Percentiles rank a stretch among this genome's conserved stretches.
Conservation (phyloP, 2,113 vertebrate species). For the Cettia cetti region DNA sequence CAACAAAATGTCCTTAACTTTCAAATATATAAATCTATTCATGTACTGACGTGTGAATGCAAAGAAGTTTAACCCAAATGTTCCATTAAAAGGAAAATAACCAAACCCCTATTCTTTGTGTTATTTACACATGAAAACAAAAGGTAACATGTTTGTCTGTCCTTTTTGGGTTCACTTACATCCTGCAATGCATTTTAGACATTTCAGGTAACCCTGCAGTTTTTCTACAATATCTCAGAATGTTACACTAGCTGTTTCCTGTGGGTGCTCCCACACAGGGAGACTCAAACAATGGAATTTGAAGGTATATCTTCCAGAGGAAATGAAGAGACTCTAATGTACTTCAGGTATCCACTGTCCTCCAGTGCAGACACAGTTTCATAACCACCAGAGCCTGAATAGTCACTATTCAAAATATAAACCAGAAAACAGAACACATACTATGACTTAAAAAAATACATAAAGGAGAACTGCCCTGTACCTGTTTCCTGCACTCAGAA, state of each 20-base stretch:
- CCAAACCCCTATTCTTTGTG: not conserved
- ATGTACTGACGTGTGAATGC: not conserved
- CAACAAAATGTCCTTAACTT: not conserved
- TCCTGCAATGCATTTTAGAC: not conserved
- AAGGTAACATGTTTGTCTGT: not conserved
- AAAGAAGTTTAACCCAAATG: not conserved
- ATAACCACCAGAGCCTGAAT: conserved; percentile 25
- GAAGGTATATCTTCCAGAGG: not conserved
- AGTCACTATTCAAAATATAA: conserved; percentile 52
- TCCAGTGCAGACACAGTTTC: conserved; percentile 30
- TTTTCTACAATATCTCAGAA: not conserved
- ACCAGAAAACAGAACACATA: conserved; percentile 3
- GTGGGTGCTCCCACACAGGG: not conserved
- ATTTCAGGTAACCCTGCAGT: not conserved
- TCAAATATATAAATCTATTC: not conserved
- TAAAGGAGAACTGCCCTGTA: not conserved
- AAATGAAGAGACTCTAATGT: conserved; percentile 37
- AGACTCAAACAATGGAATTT: not conserved
- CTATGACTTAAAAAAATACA: not conserved
- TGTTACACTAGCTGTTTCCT: not conserved
- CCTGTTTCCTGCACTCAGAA: not conserved
- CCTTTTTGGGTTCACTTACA: not conserved
- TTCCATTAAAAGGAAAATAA: not conserved
- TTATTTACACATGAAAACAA: not conserved
- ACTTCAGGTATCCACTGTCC: not conserved